Evolutionary conservation across 2,113 vertebrate genomes (phyloP).

Genomic region (Okapia johnstoni): DNA sequence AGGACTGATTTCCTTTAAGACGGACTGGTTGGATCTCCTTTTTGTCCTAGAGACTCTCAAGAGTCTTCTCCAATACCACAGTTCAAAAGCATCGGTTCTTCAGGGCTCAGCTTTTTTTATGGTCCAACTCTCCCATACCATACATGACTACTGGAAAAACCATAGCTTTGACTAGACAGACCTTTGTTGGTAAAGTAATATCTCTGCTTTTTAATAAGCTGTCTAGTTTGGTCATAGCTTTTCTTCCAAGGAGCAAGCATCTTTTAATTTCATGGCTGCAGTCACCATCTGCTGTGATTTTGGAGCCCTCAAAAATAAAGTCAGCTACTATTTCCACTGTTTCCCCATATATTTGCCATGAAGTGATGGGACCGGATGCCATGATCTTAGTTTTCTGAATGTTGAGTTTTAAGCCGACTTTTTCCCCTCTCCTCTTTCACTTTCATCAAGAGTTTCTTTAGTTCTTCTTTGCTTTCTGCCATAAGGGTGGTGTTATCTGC

Average conservation of each 20-base stretch:
- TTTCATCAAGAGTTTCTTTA: neutral
- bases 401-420: neutral
- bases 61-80: neutral
- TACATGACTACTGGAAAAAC: neutral
- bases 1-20: neutral
- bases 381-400: neutral
- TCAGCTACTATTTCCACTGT: neutral
- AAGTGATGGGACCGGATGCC: neutral
- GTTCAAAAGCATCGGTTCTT: neutral
- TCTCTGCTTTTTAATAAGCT: neutral
- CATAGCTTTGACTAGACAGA: neutral
- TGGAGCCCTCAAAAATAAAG: accelerated
- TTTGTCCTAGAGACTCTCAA: neutral
- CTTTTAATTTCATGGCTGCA: neutral
- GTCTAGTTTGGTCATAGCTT: neutral
- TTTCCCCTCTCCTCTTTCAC: neutral
- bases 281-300: neutral
- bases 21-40: neutral
- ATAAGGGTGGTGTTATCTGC: neutral
- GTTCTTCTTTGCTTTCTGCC: neutral
- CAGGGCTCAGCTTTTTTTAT: accelerated
- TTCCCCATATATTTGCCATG: neutral
- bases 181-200: neutral
- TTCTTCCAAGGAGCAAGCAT: neutral
- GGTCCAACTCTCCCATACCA: neutral